Evolutionary conservation across 2,797 vertebrate genomes (phyloP).

Genomic region (Melanotaenia boesemani): DNA sequence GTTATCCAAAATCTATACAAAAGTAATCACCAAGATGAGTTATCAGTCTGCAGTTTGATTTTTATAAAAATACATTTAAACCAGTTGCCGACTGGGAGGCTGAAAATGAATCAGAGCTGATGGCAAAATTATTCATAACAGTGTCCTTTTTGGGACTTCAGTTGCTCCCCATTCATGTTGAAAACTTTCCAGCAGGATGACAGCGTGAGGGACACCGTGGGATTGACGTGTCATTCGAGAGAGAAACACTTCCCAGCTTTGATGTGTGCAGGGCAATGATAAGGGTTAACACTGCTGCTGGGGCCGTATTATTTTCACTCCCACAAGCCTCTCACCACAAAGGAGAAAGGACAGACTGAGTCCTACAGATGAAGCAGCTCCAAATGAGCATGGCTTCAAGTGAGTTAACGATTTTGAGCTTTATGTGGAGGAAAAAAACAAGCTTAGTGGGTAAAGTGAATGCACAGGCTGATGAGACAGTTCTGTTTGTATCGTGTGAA

Average conservation of each 20-base stretch:
- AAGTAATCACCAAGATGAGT: neutral
- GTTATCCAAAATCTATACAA: neutral
- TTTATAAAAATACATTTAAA: neutral
- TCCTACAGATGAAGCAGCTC: neutral
- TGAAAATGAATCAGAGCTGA: neutral
- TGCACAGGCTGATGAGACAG: neutral
- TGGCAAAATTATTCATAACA: neutral
- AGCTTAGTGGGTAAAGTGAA: neutral
- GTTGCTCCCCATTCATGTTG: neutral
- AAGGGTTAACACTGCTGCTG: constrained; percentile 10
- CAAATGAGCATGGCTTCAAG: neutral
- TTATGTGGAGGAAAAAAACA: neutral
- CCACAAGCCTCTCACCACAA: neutral
- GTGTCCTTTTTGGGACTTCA: neutral
- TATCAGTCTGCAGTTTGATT: neutral
- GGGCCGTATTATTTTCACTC: neutral
- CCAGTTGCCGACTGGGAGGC: neutral
- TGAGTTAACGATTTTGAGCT: neutral
- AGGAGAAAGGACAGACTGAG: neutral
- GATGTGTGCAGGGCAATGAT: neutral
- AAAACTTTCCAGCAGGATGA: constrained; percentile 9
- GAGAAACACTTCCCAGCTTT: constrained; percentile 1
- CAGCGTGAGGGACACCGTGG: neutral
- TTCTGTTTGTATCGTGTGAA: neutral
- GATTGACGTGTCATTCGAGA: constrained; percentile 9